Conservation (phyloP, 2,797 vertebrate genomes). For the Melanotaenia pygmaea region DNA sequence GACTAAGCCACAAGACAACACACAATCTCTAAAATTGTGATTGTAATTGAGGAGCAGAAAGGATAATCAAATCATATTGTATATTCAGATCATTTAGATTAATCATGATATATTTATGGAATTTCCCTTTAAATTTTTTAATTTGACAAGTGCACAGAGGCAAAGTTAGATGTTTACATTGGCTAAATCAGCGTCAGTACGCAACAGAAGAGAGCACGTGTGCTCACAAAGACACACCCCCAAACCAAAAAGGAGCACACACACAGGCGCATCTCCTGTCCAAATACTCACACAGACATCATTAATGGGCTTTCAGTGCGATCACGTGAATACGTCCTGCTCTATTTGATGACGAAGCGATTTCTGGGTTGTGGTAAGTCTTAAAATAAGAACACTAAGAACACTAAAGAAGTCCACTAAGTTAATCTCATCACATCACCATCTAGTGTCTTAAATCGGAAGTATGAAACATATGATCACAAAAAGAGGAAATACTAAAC, state of each 20-base stretch:
- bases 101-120: not conserved
- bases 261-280: constrained; percentile 33
- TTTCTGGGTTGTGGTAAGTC: not conserved
- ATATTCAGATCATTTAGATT: not conserved
- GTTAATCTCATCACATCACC: constrained; percentile 62
- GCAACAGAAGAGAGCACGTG: constrained; percentile 38
- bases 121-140: not conserved
- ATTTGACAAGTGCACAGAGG: not conserved
- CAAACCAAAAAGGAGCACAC: constrained; percentile 33
- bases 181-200: not conserved
- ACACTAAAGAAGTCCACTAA: too few species aligned
- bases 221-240: constrained; percentile 61
- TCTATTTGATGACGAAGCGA: not conserved
- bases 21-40: constrained; percentile 10
- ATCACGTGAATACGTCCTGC: not conserved
- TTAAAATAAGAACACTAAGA: constrained; percentile 10
- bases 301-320: not conserved
- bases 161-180: not conserved
- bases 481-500: not conserved
- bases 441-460: constrained; percentile 72
- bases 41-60: not conserved
- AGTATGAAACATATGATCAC: constrained; percentile 34
- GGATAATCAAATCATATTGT: not conserved
- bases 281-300: constrained; percentile 22
- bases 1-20: constrained; percentile 22